Base-by-base conservation (phyloP, 2,888 invertebrate species). In the Ophion obscuratus region DNA sequence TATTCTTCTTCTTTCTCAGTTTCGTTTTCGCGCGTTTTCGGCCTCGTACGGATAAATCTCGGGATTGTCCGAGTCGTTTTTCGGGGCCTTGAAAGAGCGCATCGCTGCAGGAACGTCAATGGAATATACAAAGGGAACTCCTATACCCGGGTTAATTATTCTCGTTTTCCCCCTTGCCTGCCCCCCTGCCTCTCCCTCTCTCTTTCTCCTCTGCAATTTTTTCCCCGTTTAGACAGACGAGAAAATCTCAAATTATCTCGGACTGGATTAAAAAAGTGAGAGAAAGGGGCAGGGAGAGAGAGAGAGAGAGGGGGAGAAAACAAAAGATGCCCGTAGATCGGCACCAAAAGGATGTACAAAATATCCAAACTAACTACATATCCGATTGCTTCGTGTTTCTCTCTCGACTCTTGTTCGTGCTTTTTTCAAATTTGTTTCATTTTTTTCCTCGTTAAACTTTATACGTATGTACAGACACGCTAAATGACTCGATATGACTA, bases 401-500 rank as follows among this genome's bases (percentile, higher is more conserved):
- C 67, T 82, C 44, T 2, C 31, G 17, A 36, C 36, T 44, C 47
- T 47, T 10, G 10, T 44, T 47, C 47, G 47, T 47, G 47, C 47
- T 9, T 47, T 47, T 47, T 44, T 9, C 6, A 44, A 44, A 20
- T 61, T 14, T 24, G 2, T 44, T 61, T 27, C n/a, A 3, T 75
- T 47, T 31, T 47, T 64, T 66, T 47, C 53, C 40, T 47, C 31
- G 47, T 64, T 66, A 75, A 86, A 81, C 82, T 86, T 76, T 59
- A 57, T 67, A 84, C 68, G 74, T 93, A 93, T 94, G 76, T 93
- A 94, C 93, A 93, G 90, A 92, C 40, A 92, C 67, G 91, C 89
- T 92, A 92, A 91, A 91, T 94, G 94, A 94, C 94, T 94, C 92
- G 94, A 93, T 93, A 92, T 94, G 94, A 94, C 94, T 94, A 94